These are phyloP conservation scores for Capitulum mitella DNA, from an alignment of 2,888 invertebrate genomes.

Conservation along the genomic window DNA sequence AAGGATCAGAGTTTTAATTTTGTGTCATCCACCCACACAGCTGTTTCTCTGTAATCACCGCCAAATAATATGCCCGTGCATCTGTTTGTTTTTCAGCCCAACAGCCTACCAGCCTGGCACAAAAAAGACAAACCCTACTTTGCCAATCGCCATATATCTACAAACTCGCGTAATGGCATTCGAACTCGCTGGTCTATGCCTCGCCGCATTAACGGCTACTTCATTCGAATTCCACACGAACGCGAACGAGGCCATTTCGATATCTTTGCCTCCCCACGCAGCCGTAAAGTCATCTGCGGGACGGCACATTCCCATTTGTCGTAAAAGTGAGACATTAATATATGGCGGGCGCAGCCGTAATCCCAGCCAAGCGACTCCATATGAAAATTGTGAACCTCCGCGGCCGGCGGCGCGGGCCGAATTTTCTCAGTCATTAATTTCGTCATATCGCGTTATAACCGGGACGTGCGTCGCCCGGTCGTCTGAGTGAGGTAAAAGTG, in stretches of 20 bases:
- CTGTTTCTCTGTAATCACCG: too few species aligned
- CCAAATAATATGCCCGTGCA: too few species aligned
- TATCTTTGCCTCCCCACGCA: neutral
- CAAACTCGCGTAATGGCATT: too few species aligned
- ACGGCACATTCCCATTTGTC: neutral
- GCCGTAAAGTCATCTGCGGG: neutral
- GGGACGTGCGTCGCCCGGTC: neutral
- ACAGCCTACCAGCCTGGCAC: too few species aligned
- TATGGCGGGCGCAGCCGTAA: neutral
- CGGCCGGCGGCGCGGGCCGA: neutral
- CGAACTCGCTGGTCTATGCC: too few species aligned
- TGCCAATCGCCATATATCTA: too few species aligned
- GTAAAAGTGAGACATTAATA: constrained; percentile 21
- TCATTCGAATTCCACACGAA: too few species aligned
- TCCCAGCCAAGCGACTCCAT: neutral
- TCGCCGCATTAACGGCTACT: too few species aligned
- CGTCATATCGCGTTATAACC: constrained; percentile 8
- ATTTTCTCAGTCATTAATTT: constrained; percentile 22
- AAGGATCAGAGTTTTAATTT: too few species aligned
- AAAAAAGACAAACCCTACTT: too few species aligned
- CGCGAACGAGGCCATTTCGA: neutral
- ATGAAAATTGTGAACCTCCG: neutral
- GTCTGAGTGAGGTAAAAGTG: neutral
- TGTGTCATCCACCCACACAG: too few species aligned
- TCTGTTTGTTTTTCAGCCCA: too few species aligned